Base-by-base conservation (phyloP, 2,888 invertebrate species). In the Lamproptera curius region DNA sequence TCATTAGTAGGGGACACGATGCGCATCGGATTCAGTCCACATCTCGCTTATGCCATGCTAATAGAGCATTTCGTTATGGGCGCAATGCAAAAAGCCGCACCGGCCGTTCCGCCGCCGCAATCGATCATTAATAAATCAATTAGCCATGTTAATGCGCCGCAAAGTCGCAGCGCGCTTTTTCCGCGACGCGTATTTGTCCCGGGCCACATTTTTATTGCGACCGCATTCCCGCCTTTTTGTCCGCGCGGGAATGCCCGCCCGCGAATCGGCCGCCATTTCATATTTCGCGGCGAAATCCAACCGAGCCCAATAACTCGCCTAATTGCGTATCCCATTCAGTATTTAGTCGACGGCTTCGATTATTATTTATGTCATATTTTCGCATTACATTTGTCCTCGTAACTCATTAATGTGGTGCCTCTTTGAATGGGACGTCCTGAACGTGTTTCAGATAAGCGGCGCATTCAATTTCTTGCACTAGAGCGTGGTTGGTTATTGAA, bases 121-220 rank as follows among this genome's bases (percentile, higher is more conserved):
- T 83, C 81, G 76, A 81, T 81, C 83, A 85, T 83, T 81, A 82
- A 83, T 85, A 80, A 83, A 85, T 83, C 79, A 84, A 84, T 84
- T 83, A 83, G 70, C 74, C 77, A 82, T 82, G 78, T 77, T 78
- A 78, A 79, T 81, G 76, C 71, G 61, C 75, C 76, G 82, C 75
- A 70, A 72, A 69, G 74, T 65, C 66, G 69, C 65, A 59, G 74
- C 67, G 62, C 60, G 69, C 80, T 81, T 81, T 83, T 83, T 58
- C 57, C n/a, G 28, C 28, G 28, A 2, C 9, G 64, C 61, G 63
- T 69, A 71, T 72, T 75, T 68, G 71, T 76, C 66, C n/a, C 55
- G 64, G 65, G 60, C 67, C 73, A 72, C 73, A 73, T 78, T 76
- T 70, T 76, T 73, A 73, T 70, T 68, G 60, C 65, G 58, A 58